Percentiles rank a stretch among this genome's conserved stretches.
Evolutionary conservation across 2,113 vertebrate species (phyloP).

Genomic region (Heterotis niloticus): DNA sequence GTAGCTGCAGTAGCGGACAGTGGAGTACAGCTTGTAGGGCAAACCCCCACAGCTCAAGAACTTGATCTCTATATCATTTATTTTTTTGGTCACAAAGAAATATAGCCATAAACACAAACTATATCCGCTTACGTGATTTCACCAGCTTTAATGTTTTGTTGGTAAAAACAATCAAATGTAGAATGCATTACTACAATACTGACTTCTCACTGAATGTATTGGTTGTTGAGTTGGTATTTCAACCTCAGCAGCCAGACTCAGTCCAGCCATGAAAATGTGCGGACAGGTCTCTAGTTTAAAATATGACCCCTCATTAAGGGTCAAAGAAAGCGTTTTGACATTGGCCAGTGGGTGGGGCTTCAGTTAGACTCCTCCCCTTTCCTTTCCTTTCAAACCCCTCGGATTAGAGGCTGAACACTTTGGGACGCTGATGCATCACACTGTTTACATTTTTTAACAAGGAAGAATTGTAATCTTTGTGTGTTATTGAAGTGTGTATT

Average conservation of each 20-base stretch:
- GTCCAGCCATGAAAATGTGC: slow-evolving; percentile 34
- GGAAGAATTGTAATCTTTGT: slow-evolving; percentile 53
- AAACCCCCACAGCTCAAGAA: background rate
- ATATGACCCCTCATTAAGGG: slow-evolving; percentile 9
- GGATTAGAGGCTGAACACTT: background rate
- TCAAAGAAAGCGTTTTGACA: slow-evolving; percentile 30
- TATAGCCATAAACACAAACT: slow-evolving; percentile 21
- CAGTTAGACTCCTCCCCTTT: background rate
- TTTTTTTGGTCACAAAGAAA: slow-evolving; percentile 16
- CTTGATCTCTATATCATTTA: background rate
- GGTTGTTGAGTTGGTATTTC: slow-evolving; percentile 23
- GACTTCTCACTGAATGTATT: slow-evolving; percentile 22
- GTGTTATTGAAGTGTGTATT: slow-evolving; percentile 58
- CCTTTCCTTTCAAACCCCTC: background rate
- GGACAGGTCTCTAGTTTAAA: slow-evolving; percentile 29
- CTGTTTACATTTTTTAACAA: slow-evolving; percentile 60
- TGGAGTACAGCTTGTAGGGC: background rate
- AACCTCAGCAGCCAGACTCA: slow-evolving; percentile 13
- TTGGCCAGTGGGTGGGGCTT: slow-evolving; percentile 20
- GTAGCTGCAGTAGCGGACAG: background rate
- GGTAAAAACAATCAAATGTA: background rate
- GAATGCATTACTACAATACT: slow-evolving; percentile 10
- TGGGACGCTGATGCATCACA: slow-evolving; percentile 48
- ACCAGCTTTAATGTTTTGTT: slow-evolving; percentile 23
- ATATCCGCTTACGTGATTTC: slow-evolving; percentile 27